Evolutionary conservation across 2,888 invertebrate species (phyloP).

Genomic region (Acanthococcus lagerstroemiae): DNA sequence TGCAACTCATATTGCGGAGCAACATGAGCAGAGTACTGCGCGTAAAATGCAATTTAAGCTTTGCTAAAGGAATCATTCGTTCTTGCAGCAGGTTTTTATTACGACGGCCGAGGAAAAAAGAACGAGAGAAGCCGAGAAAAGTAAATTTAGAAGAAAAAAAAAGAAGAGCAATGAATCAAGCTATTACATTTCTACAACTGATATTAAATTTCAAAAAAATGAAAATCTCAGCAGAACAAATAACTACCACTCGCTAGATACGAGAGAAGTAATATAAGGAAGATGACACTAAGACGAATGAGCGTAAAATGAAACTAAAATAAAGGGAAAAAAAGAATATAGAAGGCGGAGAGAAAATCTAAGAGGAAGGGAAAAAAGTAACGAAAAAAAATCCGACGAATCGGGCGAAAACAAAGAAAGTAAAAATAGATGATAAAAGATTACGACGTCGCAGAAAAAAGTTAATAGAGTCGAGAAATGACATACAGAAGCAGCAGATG

Average conservation of each 20-base stretch:
- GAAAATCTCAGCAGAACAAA: conserved; percentile 20
- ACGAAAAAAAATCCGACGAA: not conserved
- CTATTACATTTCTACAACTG: conserved; percentile 3
- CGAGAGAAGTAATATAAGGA: not conserved
- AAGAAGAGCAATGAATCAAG: conserved; percentile 7
- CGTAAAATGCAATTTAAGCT: too few species aligned
- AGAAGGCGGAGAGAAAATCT: not conserved
- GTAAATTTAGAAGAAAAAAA: too few species aligned
- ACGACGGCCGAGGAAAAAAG: too few species aligned
- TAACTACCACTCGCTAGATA: conserved; percentile 7
- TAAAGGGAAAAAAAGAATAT: conserved; percentile 1
- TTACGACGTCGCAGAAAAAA: conserved; percentile 13
- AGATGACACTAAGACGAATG: conserved; percentile 14
- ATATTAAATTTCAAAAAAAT: conserved; percentile 18
- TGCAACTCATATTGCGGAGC: too few species aligned
- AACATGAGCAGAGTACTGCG: too few species aligned
- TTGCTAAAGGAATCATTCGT: too few species aligned
- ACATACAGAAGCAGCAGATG: conserved; percentile 20
- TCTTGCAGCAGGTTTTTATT: too few species aligned
- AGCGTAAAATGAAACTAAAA: conserved; percentile 2
- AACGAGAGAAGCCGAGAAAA: too few species aligned
- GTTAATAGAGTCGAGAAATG: conserved; percentile 23
- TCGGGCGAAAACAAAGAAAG: not conserved
- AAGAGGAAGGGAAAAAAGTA: not conserved
- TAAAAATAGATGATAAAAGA: conserved; percentile 21